Base-by-base conservation (phyloP, 2,888 invertebrate species). In the Amiota communis region DNA sequence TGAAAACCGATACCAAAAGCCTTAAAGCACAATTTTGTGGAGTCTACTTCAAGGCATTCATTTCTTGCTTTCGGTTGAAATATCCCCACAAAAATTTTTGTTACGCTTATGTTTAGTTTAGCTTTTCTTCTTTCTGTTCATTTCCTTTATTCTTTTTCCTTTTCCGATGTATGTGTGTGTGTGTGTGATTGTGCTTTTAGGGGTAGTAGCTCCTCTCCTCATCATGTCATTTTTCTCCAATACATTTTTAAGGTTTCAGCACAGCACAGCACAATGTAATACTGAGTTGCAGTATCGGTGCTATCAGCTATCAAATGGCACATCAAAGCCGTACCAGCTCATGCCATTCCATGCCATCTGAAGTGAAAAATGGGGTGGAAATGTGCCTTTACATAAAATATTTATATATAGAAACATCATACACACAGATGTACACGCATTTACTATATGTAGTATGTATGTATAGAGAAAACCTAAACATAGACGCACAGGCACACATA, bases 251-350 rank as follows among this genome's bases (percentile, higher is more conserved):
- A 20, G 59, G 47, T 65, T 65, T 65, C 48, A 48, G 11, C 46
- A 46, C 63, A 23, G 23, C 6, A 11, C 48, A 48, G 11, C 46
- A 46, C 63, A 23, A 59, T 12, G 20, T 23, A 36, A n/a, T n/a
- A 23, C 64, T 49, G 20, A 20, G 17, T 59, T 59, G 20, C 20
- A 17, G 11, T 59, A 11, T n/a, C 48, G 48, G 46, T 63, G 36
- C 48, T 48, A 65, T 65, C 65, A 65, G 36, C 48, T 48, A 65
- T 65, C 65, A 65, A 65, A 65, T 65, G 65, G 65, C 48, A 65
- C 65, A 65, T 65, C 65, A 65, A 65, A 47, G 65, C 48, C n/a
- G 11, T 59, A n/a, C 13, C 13, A n/a, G 53, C 8, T 59, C 23
- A 23, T 59, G 59, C 17, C 59, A 59, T 59, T 17, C 15, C 20